Conservation (phyloP, 2,113 vertebrate genomes). For the Coptodon rendalli region DNA sequence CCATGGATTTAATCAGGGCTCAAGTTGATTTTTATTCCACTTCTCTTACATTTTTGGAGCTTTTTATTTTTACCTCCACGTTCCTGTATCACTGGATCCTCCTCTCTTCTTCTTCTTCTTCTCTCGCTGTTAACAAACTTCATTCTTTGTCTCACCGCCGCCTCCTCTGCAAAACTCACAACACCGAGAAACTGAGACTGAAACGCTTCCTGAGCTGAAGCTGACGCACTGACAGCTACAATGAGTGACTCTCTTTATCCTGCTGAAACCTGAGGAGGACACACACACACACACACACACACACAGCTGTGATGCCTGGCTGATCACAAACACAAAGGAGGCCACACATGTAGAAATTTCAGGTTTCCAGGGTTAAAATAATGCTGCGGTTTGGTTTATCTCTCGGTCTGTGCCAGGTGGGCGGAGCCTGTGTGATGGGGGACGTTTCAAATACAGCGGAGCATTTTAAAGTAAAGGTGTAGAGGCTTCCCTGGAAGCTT, state of each 20-base stretch:
- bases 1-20: not conserved
- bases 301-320: not conserved
- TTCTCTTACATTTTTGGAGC: not conserved
- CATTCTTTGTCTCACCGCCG: not conserved
- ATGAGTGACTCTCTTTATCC: slow-evolving; percentile 25
- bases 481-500: not conserved
- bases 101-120: not conserved
- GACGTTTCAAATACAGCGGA: not conserved
- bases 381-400: not conserved
- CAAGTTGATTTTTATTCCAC: not conserved
- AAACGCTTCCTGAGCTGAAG: not conserved
- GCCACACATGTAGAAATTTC: not conserved
- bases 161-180: not conserved
- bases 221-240: not conserved
- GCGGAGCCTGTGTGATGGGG: not conserved
- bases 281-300: rapidly evolving
- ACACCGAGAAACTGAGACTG: not conserved
- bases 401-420: not conserved
- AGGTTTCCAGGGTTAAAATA: not conserved
- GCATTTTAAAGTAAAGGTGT: not conserved
- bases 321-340: not conserved
- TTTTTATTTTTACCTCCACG: not conserved
- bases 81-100: not conserved
- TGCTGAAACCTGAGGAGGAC: slow-evolving; percentile 9
- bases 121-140: not conserved